Evolutionary conservation across 2,888 invertebrate genomes (phyloP).

Genomic region (Masnerella sp.): DNA sequence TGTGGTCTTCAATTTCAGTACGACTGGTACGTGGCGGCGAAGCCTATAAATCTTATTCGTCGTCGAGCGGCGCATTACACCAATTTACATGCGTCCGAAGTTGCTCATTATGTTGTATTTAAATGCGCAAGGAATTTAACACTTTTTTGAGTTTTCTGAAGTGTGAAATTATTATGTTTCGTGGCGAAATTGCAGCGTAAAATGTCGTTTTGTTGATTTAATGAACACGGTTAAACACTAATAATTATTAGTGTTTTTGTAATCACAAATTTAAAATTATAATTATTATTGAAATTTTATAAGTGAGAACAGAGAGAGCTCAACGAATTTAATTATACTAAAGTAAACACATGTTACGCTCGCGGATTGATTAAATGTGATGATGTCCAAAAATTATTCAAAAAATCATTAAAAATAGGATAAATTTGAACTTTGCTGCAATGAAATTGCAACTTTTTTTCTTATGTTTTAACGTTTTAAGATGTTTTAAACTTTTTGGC

Average conservation of each 20-base stretch:
- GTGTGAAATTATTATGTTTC: slow-evolving; percentile 21
- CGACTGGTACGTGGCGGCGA: slow-evolving; percentile 4
- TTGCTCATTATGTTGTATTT: slow-evolving; percentile 26
- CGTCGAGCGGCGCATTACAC: slow-evolving; percentile 16
- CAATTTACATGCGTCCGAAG: slow-evolving; percentile 30
- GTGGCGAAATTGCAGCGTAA: slow-evolving; percentile 1
- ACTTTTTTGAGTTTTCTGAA: slow-evolving; percentile 10
- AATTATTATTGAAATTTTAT: background rate
- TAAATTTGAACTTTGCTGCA: no score
- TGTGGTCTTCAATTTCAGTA: slow-evolving; percentile 10
- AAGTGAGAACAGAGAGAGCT: no score
- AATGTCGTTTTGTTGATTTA: slow-evolving; percentile 1
- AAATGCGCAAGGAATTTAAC: slow-evolving; percentile 12
- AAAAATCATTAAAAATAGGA: no score
- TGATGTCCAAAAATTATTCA: no score
- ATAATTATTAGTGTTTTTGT: no score
- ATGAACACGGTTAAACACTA: no score
- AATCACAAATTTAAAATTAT: background rate
- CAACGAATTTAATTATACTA: no score
- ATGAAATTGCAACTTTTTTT: no score
- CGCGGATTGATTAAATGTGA: no score
- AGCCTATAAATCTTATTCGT: slow-evolving; percentile 31
- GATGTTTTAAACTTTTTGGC: no score
- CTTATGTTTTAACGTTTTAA: no score
- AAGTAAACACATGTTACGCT: no score